Percentiles rank a stretch among this genome's conserved stretches.
Conservation (phyloP, 2,113 vertebrate genomes). For the Merops nubicus region DNA sequence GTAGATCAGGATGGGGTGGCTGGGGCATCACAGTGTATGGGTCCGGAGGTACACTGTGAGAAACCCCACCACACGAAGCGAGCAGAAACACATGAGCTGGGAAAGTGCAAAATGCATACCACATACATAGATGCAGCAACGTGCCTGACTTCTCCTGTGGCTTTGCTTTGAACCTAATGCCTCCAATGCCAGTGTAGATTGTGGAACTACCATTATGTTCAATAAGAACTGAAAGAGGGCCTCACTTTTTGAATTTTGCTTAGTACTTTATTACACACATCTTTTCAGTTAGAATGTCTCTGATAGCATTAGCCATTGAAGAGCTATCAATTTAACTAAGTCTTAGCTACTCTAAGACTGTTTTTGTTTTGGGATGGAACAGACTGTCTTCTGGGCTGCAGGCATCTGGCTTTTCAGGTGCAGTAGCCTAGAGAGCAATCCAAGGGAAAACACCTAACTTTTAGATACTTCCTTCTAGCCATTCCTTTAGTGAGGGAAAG, state of each 20-base stretch:
- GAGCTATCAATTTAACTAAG: neutral
- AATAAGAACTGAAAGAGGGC: neutral
- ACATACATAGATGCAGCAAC: neutral
- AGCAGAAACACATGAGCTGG: neutral
- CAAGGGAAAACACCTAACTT: neutral
- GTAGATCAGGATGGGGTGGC: too few relatives aligned
- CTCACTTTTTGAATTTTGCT: neutral
- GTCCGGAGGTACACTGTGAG: neutral
- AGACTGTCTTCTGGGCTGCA: neutral
- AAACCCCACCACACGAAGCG: fast-evolving
- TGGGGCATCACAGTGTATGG: too few relatives aligned
- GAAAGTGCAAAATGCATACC: neutral
- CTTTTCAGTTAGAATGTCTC: neutral
- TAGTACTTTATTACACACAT: neutral
- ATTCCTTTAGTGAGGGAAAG: neutral
- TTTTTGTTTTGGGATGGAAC: neutral
- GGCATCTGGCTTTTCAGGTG: neutral
- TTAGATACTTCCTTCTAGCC: neutral
- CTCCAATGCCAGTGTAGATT: neutral
- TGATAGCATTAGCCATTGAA: neutral
- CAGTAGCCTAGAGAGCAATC: neutral
- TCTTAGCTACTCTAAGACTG: neutral
- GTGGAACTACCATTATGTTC: neutral
- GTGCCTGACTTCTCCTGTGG: neutral
- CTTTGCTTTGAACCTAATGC: fast-evolving